phyloP scores from a whole-genome alignment of 2,797 vertebrate genomes.

The Melanogrammus aeglefinus region DNA sequence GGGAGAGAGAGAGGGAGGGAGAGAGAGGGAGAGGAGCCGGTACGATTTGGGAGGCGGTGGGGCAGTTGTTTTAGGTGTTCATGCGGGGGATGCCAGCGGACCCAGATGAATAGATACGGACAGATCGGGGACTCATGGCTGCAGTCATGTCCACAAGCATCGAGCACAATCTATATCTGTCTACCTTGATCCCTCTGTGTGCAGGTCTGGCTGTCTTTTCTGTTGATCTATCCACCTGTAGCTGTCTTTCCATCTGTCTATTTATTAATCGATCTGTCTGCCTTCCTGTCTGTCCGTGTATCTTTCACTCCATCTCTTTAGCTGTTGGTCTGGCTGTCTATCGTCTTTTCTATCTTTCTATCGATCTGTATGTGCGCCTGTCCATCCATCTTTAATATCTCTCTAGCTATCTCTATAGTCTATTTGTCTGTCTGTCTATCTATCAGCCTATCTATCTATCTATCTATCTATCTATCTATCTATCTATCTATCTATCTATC shows the following conservation, averaged over 20 bases:
- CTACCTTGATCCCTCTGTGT: slow-evolving; percentile 1
- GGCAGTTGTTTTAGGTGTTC: slow-evolving; percentile 81
- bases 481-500: no score
- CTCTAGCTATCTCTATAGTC: no score
- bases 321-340: not conserved
- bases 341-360: not conserved
- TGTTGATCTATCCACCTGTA: not conserved
- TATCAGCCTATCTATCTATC: no score
- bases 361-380: not conserved
- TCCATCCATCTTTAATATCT: no score
- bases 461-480: no score
- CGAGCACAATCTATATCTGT: not conserved
- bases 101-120: slow-evolving; percentile 61
- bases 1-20: not conserved
- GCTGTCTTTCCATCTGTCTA: not conserved
- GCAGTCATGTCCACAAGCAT: slow-evolving; percentile 36
- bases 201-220: not conserved
- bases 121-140: slow-evolving; percentile 63
- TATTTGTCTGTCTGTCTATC: no score
- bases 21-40: slow-evolving; percentile 36
- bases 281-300: not conserved
- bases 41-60: slow-evolving; percentile 63
- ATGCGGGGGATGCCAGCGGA: slow-evolving; percentile 65
- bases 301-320: not conserved
- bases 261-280: not conserved